Evolutionary conservation across 1,140 invertebrate species (phyloP).

Genomic region (Pachypsylla venusta): DNA sequence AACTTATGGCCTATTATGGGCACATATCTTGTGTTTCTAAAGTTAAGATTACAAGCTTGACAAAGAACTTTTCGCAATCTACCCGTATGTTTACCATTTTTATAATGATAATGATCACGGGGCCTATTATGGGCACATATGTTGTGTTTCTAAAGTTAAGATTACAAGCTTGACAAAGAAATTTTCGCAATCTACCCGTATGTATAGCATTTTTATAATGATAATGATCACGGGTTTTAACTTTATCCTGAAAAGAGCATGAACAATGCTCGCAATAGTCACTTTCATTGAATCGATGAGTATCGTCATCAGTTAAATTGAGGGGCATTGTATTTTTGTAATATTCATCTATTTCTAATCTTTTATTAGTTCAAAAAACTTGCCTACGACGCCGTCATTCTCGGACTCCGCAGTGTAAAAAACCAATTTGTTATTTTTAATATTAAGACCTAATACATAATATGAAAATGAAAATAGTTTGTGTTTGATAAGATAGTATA

Average conservation of each 20-base stretch:
- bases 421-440: too few relatives aligned
- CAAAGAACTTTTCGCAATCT: neutral
- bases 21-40: neutral
- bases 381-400: too few relatives aligned
- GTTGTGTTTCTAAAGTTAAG: neutral
- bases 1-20: neutral
- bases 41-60: neutral
- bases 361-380: too few relatives aligned
- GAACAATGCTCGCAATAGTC: neutral
- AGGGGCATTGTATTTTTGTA: too few relatives aligned
- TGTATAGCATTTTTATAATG: neutral
- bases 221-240: neutral
- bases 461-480: too few relatives aligned
- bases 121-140: too few relatives aligned
- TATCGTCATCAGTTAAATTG: neutral
- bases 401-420: too few relatives aligned
- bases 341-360: too few relatives aligned
- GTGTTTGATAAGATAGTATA: too few relatives aligned
- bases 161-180: neutral
- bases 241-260: neutral
- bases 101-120: neutral
- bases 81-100: neutral
- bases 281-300: neutral
- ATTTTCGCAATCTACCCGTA: neutral
- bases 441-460: too few relatives aligned